Evolutionary conservation across 2,888 invertebrate genomes (phyloP), one percentile per base, ranked within the genome.

Genomic region (Leptopilina myrica): DNA sequence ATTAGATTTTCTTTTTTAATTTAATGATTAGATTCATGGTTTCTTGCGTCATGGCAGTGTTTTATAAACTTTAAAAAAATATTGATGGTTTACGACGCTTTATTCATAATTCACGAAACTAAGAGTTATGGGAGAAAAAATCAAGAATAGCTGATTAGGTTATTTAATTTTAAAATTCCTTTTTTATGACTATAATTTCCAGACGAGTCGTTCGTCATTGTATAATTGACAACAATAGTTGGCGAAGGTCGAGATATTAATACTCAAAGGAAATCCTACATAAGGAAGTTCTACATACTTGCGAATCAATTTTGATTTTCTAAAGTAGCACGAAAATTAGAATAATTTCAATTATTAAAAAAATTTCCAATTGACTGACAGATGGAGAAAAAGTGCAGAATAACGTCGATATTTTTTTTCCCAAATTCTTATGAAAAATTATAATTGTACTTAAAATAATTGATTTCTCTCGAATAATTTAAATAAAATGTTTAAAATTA

Each of bases 161-260:
- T 33, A 3, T 33, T 33, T 33, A 33, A 67, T 67, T 14, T 82
- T 81, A 78, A 85, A 85, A 84, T 88, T 86, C 87, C 82, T 84
- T 84, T 77, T 73, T 80, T 84, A 84, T 82, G 84, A 87, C 85
- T 89, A 49, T 49, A 87, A 88, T 88, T 88, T 89, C 5, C 87
- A 89, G 85, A 84, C 84, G 79, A 85, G 82, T 84, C 76, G 81
- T 76, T 69, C 53, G 69, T 81, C 80, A 85, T 90, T 90, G 87
- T 89, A 89, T 89, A 90, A 89, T 89, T 87, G 87, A 86, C 84
- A 85, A 87, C 87, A 88, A 89, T 86, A 86, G 86, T 87, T 86
- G 85, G 80, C 78, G 87, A 87, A 89, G 88, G 88, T 87, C 89
- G 87, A 84, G 83, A 84, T 85, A 86, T 84, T 87, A 87, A 84